Percentiles rank a stretch among this genome's conserved stretches.
Conservation (phyloP, 2,888 invertebrate species). For the Lamellibrachia satsuma region DNA sequence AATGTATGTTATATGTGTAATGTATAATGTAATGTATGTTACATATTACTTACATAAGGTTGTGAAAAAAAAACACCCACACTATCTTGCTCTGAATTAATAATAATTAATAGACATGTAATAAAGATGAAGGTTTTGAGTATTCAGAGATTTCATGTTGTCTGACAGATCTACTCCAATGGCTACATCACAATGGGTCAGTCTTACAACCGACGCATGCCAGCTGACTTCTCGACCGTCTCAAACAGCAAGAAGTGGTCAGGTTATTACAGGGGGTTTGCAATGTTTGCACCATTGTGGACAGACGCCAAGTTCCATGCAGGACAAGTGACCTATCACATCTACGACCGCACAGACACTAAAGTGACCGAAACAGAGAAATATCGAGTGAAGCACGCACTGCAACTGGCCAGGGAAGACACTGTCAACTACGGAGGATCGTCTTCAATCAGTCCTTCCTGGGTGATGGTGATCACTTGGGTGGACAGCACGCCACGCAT, state of each 20-base stretch:
- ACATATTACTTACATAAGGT: no score
- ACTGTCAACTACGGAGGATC: constrained; percentile 1
- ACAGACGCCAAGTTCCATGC: not conserved
- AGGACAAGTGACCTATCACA: constrained; percentile 18
- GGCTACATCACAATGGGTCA: constrained; percentile 19
- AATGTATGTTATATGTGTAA: no score
- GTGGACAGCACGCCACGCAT: not conserved
- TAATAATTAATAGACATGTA: no score
- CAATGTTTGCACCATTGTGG: not conserved
- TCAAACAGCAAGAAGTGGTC: not conserved
- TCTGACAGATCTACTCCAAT: constrained; percentile 21
- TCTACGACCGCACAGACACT: not conserved
- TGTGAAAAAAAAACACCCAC: no score
- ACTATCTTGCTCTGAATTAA: no score
- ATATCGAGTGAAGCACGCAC: not conserved
- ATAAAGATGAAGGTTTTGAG: not conserved
- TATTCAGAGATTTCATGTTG: not conserved
- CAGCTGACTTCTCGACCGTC: not conserved
- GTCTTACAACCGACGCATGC: not conserved
- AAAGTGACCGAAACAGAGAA: not conserved
- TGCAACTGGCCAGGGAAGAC: not conserved
- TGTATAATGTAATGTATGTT: no score
- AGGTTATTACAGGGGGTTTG: not conserved
- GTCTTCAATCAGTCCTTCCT: not conserved
- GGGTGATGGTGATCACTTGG: constrained; percentile 21